These are phyloP conservation scores for Arctia plantaginis DNA, from an alignment of 2,888 invertebrate species.

Conservation along the genomic window DNA sequence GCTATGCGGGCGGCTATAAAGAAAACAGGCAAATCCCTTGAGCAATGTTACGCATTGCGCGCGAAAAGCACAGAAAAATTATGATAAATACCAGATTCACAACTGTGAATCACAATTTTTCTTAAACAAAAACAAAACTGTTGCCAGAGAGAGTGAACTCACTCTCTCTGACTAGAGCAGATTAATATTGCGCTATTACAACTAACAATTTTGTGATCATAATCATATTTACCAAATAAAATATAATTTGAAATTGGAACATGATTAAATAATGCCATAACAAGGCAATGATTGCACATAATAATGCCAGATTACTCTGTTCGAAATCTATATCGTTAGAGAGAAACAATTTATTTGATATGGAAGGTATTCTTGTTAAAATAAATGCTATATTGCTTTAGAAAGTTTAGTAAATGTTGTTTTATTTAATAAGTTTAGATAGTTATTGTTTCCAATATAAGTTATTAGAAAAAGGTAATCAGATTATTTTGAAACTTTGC, in stretches of 20 bases:
- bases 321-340: conserved; percentile 41
- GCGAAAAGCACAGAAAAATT: no score
- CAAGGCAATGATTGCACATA: conserved; percentile 42
- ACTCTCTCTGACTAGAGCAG: neutral
- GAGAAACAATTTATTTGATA: conserved; percentile 46
- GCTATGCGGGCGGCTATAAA: no score
- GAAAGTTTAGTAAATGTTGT: conserved; percentile 18
- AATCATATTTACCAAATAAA: conserved; percentile 7
- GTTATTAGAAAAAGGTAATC: neutral
- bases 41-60: no score
- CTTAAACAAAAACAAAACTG: no score
- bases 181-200: neutral
- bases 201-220: neutral
- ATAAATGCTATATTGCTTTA: conserved; percentile 11
- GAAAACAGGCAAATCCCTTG: no score
- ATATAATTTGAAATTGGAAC: conserved; percentile 21
- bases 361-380: conserved; percentile 13
- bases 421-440: conserved; percentile 8
- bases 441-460: neutral
- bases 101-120: no score
- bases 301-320: conserved; percentile 37
- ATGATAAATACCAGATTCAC: no score
- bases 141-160: no score
- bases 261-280: conserved; percentile 37
- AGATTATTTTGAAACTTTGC: no score